These are phyloP conservation scores for Andrena haemorrhoa DNA, from an alignment of 2,888 invertebrate genomes.

Conservation along the genomic window DNA sequence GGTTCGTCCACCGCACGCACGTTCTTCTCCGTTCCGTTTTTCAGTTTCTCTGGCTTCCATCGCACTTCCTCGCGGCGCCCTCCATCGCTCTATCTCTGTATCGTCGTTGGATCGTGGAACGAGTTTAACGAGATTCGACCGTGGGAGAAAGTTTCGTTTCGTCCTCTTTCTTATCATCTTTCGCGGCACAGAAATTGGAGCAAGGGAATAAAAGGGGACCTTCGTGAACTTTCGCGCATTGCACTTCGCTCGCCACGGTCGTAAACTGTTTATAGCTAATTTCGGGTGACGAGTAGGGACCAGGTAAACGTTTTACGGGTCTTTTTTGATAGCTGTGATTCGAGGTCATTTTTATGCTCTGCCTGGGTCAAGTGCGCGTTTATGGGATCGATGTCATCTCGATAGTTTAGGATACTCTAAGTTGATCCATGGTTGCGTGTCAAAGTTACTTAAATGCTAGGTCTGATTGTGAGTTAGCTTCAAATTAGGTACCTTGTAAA, in stretches of 20 bases:
- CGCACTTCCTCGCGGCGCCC: background rate
- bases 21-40: conserved; percentile 22
- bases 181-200: background rate
- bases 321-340: background rate
- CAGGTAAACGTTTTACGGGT: background rate
- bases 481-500: too few relatives aligned
- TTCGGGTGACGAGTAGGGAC: too few relatives aligned
- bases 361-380: too few relatives aligned
- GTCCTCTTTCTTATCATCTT: background rate
- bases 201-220: background rate
- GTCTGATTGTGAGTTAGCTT: too few relatives aligned
- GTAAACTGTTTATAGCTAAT: background rate
- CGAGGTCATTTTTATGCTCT: background rate
- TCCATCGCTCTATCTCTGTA: background rate
- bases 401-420: too few relatives aligned
- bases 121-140: conserved; percentile 14
- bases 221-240: background rate
- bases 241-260: background rate
- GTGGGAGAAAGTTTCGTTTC: conserved; percentile 4
- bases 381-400: too few relatives aligned
- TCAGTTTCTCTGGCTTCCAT: conserved; percentile 7
- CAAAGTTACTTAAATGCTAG: too few relatives aligned
- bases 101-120: background rate
- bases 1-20: background rate
- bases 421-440: too few relatives aligned